Evolutionary conservation across 1,140 invertebrate species (phyloP).

Genomic region (Pinna nobilis): DNA sequence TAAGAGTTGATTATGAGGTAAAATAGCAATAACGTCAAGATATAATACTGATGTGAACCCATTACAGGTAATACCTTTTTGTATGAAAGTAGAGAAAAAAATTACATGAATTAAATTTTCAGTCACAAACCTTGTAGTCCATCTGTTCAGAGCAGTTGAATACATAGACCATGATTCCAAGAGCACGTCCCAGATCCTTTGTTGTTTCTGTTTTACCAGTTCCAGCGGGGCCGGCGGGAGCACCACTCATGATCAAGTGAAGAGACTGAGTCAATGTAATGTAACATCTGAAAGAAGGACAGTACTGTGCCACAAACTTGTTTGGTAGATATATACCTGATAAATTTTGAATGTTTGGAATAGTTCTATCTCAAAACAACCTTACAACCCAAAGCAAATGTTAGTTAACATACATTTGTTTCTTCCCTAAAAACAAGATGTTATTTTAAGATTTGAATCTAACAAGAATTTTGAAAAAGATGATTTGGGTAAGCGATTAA

Average conservation of each 20-base stretch:
- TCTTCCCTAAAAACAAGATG: too few relatives aligned
- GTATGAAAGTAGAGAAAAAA: neutral
- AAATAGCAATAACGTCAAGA: neutral
- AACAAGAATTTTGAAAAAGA: too few relatives aligned
- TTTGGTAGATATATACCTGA: too few relatives aligned
- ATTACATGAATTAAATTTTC: neutral
- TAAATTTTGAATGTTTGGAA: too few relatives aligned
- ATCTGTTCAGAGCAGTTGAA: slow-evolving; percentile 95
- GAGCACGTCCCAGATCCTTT: slow-evolving; percentile 91
- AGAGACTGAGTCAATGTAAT: slow-evolving; percentile 94
- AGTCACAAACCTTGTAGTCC: slow-evolving; percentile 81
- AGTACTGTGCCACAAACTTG: too few relatives aligned
- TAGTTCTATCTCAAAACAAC: too few relatives aligned
- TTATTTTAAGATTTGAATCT: too few relatives aligned
- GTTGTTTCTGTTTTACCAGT: slow-evolving; percentile 95
- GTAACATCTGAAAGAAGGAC: slow-evolving; percentile 82
- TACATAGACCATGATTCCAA: slow-evolving; percentile 90
- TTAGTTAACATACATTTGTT: too few relatives aligned
- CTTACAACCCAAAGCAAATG: too few relatives aligned
- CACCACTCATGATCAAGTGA: slow-evolving; percentile 91
- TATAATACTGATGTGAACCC: neutral
- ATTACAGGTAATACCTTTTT: neutral
- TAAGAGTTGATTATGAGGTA: neutral
- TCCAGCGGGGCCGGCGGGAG: slow-evolving; percentile 81
- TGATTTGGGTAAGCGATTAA: too few relatives aligned